Conservation (phyloP, 2,113 vertebrate genomes). For the Toxotes jaculatrix region DNA sequence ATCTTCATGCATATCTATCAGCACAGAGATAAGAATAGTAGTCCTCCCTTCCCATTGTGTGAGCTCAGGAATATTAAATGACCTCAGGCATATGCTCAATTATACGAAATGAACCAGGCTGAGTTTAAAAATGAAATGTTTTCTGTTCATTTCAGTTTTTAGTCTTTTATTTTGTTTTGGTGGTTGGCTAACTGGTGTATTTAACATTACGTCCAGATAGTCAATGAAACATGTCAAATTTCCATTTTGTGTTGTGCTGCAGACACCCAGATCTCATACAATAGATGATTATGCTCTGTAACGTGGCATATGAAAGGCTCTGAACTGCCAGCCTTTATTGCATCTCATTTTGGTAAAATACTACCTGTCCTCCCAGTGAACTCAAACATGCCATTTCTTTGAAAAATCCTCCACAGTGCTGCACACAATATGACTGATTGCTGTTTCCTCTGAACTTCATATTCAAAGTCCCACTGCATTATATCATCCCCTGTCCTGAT, state of each 20-base stretch:
- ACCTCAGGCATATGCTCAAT: slow-evolving; percentile 22
- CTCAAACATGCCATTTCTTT: slow-evolving; percentile 70
- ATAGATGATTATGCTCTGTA: slow-evolving; percentile 68
- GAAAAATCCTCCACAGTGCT: slow-evolving; percentile 43
- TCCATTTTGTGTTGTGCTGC: slow-evolving; percentile 40
- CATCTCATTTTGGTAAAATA: slow-evolving; percentile 77
- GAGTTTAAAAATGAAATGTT: slow-evolving; percentile 33
- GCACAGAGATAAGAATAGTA: slow-evolving; percentile 69
- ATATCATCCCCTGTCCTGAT: slow-evolving; percentile 45
- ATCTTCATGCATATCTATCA: slow-evolving; percentile 73
- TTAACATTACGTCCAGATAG: slow-evolving; percentile 36
- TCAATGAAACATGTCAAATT: slow-evolving; percentile 39
- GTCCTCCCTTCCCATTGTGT: slow-evolving; percentile 36
- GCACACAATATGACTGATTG: slow-evolving; percentile 48
- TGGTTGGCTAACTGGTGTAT: slow-evolving; percentile 22
- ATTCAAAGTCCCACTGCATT: slow-evolving; percentile 59
- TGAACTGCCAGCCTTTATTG: slow-evolving; percentile 73
- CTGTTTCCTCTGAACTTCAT: slow-evolving; percentile 50
- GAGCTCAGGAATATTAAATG: slow-evolving; percentile 60
- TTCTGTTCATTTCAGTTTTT: slow-evolving; percentile 9
- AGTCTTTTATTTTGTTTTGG: slow-evolving; percentile 8
- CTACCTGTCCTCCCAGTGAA: slow-evolving; percentile 80
- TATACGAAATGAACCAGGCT: slow-evolving; percentile 30
- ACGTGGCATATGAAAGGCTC: slow-evolving; percentile 67
- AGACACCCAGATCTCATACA: slow-evolving; percentile 36